A percentile compares a stretch with the other conserved stretches of the same genome.
phyloP scores from a whole-genome alignment of 2,888 invertebrate genomes.

The Hypsopygia costalis region DNA sequence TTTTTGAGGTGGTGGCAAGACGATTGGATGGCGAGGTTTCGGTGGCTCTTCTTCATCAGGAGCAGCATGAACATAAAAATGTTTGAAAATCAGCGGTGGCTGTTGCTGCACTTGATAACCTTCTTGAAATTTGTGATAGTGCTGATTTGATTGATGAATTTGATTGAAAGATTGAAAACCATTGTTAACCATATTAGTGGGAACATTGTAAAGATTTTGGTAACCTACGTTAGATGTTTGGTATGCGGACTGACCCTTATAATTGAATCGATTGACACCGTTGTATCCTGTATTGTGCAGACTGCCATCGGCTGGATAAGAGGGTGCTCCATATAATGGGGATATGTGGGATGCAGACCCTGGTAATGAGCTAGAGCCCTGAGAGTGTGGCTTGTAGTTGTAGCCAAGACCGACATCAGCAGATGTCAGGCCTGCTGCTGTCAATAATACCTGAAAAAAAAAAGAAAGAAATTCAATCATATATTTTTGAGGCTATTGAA shows the following conservation, averaged over 20 bases:
- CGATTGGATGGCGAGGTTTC: constrained; percentile 79
- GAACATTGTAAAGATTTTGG: constrained; percentile 13
- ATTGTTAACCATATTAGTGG: neutral
- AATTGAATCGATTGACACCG: constrained; percentile 19
- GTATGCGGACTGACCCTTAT: constrained; percentile 16
- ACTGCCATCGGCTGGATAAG: constrained; percentile 35
- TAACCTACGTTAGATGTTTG: constrained; percentile 12
- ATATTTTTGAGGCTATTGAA: too few species aligned
- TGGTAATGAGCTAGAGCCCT: neutral
- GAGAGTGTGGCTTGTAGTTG: constrained; percentile 56
- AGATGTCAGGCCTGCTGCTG: constrained; percentile 42
- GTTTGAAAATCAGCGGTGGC: constrained; percentile 84
- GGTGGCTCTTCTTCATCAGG: constrained; percentile 74
- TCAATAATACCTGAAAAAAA: constrained; percentile 50
- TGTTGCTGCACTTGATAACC: constrained; percentile 87
- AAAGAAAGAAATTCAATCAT: too few species aligned
- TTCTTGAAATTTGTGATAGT: constrained; percentile 58
- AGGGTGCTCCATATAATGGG: constrained; percentile 56
- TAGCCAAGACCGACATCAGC: constrained; percentile 62
- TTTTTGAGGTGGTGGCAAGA: constrained; percentile 84
- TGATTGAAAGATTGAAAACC: constrained; percentile 12
- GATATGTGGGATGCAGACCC: neutral
- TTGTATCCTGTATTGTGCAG: constrained; percentile 30
- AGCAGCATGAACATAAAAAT: constrained; percentile 70
- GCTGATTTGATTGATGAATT: constrained; percentile 33